Conservation (phyloP, 2,888 invertebrate genomes). For the Eilema depressum region DNA sequence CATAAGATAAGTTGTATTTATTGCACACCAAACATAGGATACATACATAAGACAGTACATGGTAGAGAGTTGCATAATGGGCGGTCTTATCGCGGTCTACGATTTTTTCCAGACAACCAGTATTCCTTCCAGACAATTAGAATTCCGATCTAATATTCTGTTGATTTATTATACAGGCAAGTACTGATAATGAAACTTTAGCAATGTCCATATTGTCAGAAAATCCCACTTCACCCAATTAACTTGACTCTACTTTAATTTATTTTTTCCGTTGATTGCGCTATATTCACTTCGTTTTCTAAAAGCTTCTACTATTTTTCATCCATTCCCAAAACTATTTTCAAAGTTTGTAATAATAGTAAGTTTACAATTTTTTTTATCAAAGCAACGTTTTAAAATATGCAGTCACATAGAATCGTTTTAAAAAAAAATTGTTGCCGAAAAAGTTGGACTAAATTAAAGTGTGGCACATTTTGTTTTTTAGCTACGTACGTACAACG, state of each 20-base stretch:
- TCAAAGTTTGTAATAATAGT: not conserved
- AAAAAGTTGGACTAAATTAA: conserved; percentile 41
- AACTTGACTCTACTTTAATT: not conserved
- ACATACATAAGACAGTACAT: too few species aligned
- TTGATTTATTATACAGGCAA: not conserved
- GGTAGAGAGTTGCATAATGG: too few species aligned
- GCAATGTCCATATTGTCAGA: not conserved
- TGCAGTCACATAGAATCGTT: not conserved
- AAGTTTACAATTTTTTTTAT: conserved; percentile 13
- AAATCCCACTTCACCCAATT: not conserved
- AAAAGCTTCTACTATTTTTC: not conserved
- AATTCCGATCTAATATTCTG: too few species aligned
- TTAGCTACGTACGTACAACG: conserved; percentile 23
- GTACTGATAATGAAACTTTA: not conserved
- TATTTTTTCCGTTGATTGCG: not conserved
- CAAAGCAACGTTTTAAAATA: conserved; percentile 35
- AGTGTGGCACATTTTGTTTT: conserved; percentile 7
- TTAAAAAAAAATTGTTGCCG: conserved; percentile 16
- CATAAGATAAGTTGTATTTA: too few species aligned
- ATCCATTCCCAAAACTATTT: not conserved
- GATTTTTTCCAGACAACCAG: too few species aligned
- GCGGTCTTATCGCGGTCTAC: too few species aligned
- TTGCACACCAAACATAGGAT: too few species aligned
- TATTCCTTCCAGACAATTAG: too few species aligned
- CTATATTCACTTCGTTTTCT: not conserved